Evolutionary conservation across 2,797 vertebrate genomes (phyloP).

Genomic region (Sibirionetta formosa): DNA sequence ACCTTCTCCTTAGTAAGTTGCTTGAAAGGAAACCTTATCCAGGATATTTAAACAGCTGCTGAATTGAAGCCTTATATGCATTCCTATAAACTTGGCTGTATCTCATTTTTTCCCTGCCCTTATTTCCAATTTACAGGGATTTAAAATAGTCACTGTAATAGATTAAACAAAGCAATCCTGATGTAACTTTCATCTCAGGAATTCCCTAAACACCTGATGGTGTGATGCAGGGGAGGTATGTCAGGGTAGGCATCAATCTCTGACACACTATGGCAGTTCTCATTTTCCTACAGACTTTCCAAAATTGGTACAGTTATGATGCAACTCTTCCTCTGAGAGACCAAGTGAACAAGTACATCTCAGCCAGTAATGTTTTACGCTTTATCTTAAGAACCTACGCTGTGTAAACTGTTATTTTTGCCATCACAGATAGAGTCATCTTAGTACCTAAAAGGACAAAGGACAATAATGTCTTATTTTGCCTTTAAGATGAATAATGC

Average conservation of each 20-base stretch:
- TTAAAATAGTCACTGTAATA: constrained; percentile 8
- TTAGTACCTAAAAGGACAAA: not conserved
- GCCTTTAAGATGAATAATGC: not conserved
- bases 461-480: not conserved
- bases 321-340: not conserved
- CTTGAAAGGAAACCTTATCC: not conserved
- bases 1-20: not conserved
- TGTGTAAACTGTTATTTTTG: not conserved
- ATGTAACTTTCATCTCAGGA: not conserved
- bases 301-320: not conserved
- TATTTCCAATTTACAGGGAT: not conserved
- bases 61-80: not conserved
- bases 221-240: not conserved
- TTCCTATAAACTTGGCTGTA: not conserved
- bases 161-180: not conserved
- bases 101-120: not conserved
- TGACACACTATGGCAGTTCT: not conserved
- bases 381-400: not conserved
- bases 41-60: not conserved
- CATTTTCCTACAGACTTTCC: not conserved
- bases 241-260: not conserved
- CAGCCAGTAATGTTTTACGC: not conserved
- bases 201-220: not conserved
- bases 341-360: not conserved
- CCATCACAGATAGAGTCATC: not conserved